Evolutionary conservation across 2,113 vertebrate species (phyloP).

Genomic region (Pituophis catenifer): DNA sequence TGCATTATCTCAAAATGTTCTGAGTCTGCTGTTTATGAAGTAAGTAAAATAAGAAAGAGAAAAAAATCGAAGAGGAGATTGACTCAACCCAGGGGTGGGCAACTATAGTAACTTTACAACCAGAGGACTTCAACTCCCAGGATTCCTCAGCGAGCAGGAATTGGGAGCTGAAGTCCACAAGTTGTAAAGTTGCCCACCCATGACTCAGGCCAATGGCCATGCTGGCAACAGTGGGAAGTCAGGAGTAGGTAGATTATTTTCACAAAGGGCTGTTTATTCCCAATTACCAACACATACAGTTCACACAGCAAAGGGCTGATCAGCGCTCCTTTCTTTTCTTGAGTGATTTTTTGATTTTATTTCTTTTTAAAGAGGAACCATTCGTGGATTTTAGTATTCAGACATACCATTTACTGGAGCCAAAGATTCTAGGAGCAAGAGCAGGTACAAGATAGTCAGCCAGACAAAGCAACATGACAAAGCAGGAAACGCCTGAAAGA

Average conservation of each 20-base stretch:
- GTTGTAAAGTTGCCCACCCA: background rate
- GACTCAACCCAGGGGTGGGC: background rate
- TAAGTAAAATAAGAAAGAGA: background rate
- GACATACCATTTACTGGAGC: conserved; percentile 91
- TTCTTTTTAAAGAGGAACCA: background rate
- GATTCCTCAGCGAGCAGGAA: background rate
- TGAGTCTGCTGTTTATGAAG: background rate
- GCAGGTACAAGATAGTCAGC: conserved; percentile 96
- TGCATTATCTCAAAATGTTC: background rate
- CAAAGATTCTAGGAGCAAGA: conserved; percentile 91
- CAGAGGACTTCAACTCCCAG: background rate
- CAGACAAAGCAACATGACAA: conserved; percentile 92
- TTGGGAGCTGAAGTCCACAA: background rate
- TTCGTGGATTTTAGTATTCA: background rate
- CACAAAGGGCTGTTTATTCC: background rate
- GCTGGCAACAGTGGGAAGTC: background rate
- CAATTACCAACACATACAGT: background rate
- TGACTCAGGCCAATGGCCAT: background rate
- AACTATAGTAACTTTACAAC: background rate
- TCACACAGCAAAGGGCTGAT: background rate
- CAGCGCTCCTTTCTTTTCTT: background rate
- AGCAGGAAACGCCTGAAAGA: conserved; percentile 91
- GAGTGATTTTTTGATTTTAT: background rate
- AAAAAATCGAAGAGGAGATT: background rate
- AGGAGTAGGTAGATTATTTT: background rate